phyloP scores from a whole-genome alignment of 2,888 invertebrate species.

The Vanessa cardui region DNA sequence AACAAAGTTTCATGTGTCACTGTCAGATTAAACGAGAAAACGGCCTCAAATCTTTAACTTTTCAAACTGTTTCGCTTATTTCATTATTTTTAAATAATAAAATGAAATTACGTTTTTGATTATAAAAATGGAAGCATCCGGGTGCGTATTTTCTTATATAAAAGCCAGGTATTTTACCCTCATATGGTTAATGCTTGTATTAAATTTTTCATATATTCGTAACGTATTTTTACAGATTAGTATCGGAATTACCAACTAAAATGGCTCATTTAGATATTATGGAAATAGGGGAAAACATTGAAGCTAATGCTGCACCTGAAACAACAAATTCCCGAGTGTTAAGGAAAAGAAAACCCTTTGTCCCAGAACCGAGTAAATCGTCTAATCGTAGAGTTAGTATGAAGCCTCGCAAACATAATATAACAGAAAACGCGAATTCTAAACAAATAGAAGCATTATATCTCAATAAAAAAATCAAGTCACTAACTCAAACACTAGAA shows the following conservation, averaged over 20 bases:
- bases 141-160: conserved; percentile 46
- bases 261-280: conserved; percentile 78
- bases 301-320: conserved; percentile 50
- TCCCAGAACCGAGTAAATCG: conserved; percentile 62
- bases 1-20: neutral
- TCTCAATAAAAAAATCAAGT: conserved; percentile 81
- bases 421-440: conserved; percentile 65
- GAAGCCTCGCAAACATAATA: conserved; percentile 72
- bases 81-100: neutral
- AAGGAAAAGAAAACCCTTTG: conserved; percentile 68
- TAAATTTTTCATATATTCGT: neutral
- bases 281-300: conserved; percentile 61
- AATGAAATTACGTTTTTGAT: conserved; percentile 6
- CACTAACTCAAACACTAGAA: conserved; percentile 80
- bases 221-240: conserved; percentile 55
- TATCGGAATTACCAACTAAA: conserved; percentile 69
- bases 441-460: conserved; percentile 82
- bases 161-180: neutral
- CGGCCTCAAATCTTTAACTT: conserved; percentile 1
- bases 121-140: conserved; percentile 54
- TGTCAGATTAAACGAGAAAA: conserved; percentile 10
- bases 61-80: conserved; percentile 2
- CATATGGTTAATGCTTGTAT: neutral
- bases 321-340: conserved; percentile 56
- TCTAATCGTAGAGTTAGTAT: conserved; percentile 75